Evolutionary conservation across 2,797 vertebrate species (phyloP), one percentile per base, ranked within the genome.

Genomic region (Xerus rutilus): DNA sequence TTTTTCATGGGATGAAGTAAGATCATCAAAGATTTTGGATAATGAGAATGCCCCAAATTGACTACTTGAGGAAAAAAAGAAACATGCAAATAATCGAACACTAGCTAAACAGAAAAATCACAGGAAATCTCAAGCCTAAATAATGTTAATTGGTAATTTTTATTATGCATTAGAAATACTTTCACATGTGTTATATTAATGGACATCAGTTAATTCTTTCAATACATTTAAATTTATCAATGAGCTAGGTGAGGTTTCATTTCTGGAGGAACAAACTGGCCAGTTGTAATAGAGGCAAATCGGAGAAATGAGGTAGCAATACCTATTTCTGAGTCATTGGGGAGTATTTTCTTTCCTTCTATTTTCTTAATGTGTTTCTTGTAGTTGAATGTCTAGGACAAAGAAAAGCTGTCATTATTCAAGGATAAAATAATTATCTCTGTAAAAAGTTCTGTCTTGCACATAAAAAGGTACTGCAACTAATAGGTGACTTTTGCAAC

Each of bases 81-180:
- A 93, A 39, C 12, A n/a, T 57, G n/a, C 47, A 84, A 91, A 70
- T 64, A 89, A 30, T 64, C 89, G 86, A 91, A 70, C 32, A 79
- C 3, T 25, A 64, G 69, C 14, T 86, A 52, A 76, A 83, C 18
- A 43, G 67, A 57, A 45, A 91, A 94, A 74, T 69, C 7, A 67
- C 28, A 39, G 3, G 17, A 20, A 86, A 79, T 57, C 9, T 54
- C 23, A 77, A 72, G n/a, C 43, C 47, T 87, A 88, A 78, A 21
- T 76, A 92, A 87, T 62, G 65, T 73, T 52, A 83, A 25, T 49
- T 57, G 2, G 4, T 62, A 70, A 69, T 7, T 73, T 90, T 72
- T 77, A 57, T 73, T 78, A 52, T 86, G 21, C 13, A 82, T 73
- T 93, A 64, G 74, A 57, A 90, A 52, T 90, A 7, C 6, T 96